phyloP scores from a whole-genome alignment of 2,888 invertebrate species.

The Elegia similella region DNA sequence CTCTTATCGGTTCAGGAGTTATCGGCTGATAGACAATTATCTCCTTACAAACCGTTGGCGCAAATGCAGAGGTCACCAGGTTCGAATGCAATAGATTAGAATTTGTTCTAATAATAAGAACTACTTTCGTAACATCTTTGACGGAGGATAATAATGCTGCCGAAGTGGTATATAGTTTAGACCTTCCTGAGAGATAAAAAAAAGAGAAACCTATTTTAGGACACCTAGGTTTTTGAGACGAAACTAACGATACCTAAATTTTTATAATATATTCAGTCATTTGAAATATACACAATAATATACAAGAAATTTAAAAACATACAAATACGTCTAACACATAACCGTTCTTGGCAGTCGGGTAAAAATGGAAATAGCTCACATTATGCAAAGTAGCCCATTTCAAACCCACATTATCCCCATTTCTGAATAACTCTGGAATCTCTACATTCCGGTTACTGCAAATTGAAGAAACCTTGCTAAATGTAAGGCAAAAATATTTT shows the following conservation, averaged over 20 bases:
- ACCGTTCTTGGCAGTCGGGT: too few relatives aligned
- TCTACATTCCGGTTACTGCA: background rate
- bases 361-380: background rate
- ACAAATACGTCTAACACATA: too few relatives aligned
- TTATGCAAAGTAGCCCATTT: background rate
- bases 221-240: too few relatives aligned
- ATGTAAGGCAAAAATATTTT: background rate
- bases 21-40: conserved; percentile 32
- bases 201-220: too few relatives aligned
- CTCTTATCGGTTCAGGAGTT: conserved; percentile 31
- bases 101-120: conserved; percentile 7
- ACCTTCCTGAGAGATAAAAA: background rate
- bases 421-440: background rate
- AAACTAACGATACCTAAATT: too few relatives aligned
- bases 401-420: background rate
- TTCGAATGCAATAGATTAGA: conserved; percentile 1
- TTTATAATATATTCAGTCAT: too few relatives aligned
- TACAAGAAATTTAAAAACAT: too few relatives aligned
- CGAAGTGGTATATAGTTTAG: background rate
- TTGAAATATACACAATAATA: too few relatives aligned
- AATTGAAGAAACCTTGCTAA: background rate
- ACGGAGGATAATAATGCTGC: background rate
- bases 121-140: background rate
- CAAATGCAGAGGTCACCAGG: conserved; percentile 13
- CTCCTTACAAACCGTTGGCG: conserved; percentile 26